Percentiles rank a stretch among this genome's conserved stretches.
Evolutionary conservation across 2,888 invertebrate species (phyloP).

Genomic region (Melanargia galathea): DNA sequence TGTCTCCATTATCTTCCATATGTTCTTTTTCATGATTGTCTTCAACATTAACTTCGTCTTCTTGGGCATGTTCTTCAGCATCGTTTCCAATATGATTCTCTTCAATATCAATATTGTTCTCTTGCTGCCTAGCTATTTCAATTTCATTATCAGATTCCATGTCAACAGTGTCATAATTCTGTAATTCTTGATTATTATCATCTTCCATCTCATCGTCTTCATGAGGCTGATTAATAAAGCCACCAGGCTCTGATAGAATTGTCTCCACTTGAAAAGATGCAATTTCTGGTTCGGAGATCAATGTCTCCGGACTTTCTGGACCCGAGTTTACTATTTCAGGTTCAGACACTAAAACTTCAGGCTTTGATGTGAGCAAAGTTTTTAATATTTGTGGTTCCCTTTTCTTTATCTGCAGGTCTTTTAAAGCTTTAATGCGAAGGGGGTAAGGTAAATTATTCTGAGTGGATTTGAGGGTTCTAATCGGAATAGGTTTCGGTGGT

Average conservation of each 20-base stretch:
- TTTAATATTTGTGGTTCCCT: slow-evolving; percentile 79
- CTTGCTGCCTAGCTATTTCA: slow-evolving; percentile 71
- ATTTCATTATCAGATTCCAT: slow-evolving; percentile 79
- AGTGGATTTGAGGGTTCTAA: slow-evolving; percentile 59
- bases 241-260: slow-evolving; percentile 74
- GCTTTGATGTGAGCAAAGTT: slow-evolving; percentile 73
- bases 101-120: slow-evolving; percentile 51
- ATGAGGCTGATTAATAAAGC: slow-evolving; percentile 56
- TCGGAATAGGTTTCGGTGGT: slow-evolving; percentile 70
- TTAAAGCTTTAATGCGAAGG: slow-evolving; percentile 76
- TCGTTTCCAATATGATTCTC: slow-evolving; percentile 52
- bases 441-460: slow-evolving; percentile 75
- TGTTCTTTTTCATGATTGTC: slow-evolving; percentile 47
- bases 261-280: slow-evolving; percentile 79
- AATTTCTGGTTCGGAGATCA: slow-evolving; percentile 79
- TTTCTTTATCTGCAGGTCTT: slow-evolving; percentile 77
- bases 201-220: slow-evolving; percentile 52
- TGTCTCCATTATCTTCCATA: slow-evolving; percentile 53
- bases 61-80: slow-evolving; percentile 46
- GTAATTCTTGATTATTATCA: slow-evolving; percentile 62
- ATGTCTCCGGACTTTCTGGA: slow-evolving; percentile 77
- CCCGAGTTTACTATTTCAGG: slow-evolving; percentile 78
- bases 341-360: slow-evolving; percentile 74
- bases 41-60: slow-evolving; percentile 52
- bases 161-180: slow-evolving; percentile 74